phyloP scores from a whole-genome alignment of 1,140 invertebrate species.

The Drosophila lowei region DNA sequence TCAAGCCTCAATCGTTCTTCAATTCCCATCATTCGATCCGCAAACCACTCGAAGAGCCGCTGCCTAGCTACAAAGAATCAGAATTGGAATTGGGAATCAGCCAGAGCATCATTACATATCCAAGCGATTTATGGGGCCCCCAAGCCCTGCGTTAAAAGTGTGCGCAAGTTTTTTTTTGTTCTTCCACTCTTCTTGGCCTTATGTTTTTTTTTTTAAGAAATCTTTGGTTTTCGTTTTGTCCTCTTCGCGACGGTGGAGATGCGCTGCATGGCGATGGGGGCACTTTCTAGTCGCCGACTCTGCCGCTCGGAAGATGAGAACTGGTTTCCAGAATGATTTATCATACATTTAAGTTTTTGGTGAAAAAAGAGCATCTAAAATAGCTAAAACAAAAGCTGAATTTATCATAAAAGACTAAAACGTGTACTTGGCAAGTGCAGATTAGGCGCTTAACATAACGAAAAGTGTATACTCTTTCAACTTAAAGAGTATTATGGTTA shows the following conservation, averaged over 20 bases:
- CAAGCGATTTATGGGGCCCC: slow-evolving; percentile 42
- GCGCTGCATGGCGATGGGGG: slow-evolving; percentile 49
- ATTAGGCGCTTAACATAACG: neutral
- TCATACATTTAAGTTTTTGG: slow-evolving; percentile 76
- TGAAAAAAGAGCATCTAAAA: slow-evolving; percentile 61
- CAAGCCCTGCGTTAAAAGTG: slow-evolving; percentile 69
- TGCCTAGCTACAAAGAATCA: slow-evolving; percentile 27
- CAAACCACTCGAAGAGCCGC: slow-evolving; percentile 35
- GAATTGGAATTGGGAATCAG: slow-evolving; percentile 10
- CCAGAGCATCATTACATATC: slow-evolving; percentile 29
- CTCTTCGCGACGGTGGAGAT: slow-evolving; percentile 43
- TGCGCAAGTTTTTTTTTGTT: slow-evolving; percentile 52
- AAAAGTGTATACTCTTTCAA: slow-evolving; percentile 11
- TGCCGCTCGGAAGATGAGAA: slow-evolving; percentile 3
- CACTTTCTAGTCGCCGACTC: slow-evolving; percentile 71
- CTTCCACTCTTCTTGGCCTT: slow-evolving; percentile 52
- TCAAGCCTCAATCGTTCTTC: slow-evolving; percentile 30
- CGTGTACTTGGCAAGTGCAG: slow-evolving; percentile 63
- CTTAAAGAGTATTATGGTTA: neutral
- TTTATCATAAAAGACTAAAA: slow-evolving; percentile 80
- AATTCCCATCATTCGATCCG: slow-evolving; percentile 27
- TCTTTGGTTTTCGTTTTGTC: slow-evolving; percentile 21
- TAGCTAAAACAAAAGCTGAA: slow-evolving; percentile 62
- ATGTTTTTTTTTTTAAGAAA: slow-evolving; percentile 21
- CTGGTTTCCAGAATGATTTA: slow-evolving; percentile 78